Evolutionary conservation across 2,888 invertebrate species (phyloP).

Genomic region (Hyalella azteca): DNA sequence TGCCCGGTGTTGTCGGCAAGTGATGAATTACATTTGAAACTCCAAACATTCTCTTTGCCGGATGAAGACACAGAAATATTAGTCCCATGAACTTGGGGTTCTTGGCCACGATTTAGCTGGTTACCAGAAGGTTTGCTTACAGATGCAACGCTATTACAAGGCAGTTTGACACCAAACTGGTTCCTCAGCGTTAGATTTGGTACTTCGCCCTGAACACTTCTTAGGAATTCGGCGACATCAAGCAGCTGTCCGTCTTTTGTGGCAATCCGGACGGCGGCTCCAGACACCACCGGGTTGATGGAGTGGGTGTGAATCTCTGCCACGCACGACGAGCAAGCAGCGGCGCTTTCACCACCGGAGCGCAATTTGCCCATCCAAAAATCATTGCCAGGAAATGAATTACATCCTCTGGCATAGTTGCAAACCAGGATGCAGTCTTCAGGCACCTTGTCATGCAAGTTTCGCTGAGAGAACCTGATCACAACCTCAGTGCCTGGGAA

Average conservation of each 20-base stretch:
- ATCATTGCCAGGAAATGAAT: slow-evolving; percentile 76
- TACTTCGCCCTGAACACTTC: not conserved
- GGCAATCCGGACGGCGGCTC: slow-evolving; percentile 67
- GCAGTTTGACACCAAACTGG: not conserved
- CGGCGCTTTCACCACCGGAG: slow-evolving; percentile 69
- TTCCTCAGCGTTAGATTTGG: not conserved
- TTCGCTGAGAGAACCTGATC: slow-evolving; percentile 67
- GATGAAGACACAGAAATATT: not conserved
- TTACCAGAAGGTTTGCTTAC: not conserved
- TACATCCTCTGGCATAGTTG: slow-evolving; percentile 77
- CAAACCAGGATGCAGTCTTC: slow-evolving; percentile 69
- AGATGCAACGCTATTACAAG: not conserved
- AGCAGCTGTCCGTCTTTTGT: not conserved
- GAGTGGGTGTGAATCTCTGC: slow-evolving; percentile 70
- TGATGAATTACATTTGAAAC: not conserved
- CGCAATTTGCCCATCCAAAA: slow-evolving; percentile 70
- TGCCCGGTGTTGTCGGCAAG: no score
- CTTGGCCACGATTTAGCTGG: not conserved
- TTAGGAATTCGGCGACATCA: not conserved
- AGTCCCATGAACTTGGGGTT: not conserved
- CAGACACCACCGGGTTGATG: slow-evolving; percentile 67
- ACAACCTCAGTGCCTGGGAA: slow-evolving; percentile 65
- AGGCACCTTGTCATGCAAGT: slow-evolving; percentile 68
- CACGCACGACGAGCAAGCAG: slow-evolving; percentile 70
- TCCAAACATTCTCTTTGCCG: not conserved